Base-by-base conservation (phyloP, 2,113 vertebrate genomes). In the Chloroceryle aenea region DNA sequence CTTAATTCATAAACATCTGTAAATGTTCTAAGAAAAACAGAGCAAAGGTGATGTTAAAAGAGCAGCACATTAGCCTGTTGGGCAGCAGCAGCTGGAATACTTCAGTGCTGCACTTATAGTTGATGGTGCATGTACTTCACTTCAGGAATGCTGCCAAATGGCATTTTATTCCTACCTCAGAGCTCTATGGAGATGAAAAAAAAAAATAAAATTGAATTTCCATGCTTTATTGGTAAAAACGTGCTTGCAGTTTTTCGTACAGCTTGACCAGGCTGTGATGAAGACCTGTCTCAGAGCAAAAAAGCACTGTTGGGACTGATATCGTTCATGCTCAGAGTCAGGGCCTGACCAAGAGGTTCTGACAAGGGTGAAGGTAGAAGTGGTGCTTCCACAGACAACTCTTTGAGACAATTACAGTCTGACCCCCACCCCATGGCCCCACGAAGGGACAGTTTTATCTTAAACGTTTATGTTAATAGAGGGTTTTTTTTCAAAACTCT, bases 91-190 rank as follows among this genome's bases (percentile, higher is more conserved):
- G 80, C 85, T 90, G 29, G 2, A 93, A 75, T 73, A 56, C 59
- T 74, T 95, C 93, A 80, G 34, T 56, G 38, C 75, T 93, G 93
- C 78, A 64, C 23, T 75, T 80, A 3, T 63, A 93, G 94, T 85
- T 88, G 85, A 66, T 72, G 85, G 56, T 36, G 62, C 36, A 3
- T 1, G 40, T 36, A 93, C 61, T 91, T 77, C n/a, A 50, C 42
- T 85, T 80, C 64, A 93, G 93, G 89, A 91, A 92, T 34, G 47
- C 52, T 87, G 87, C 87, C 93, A 94, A 97, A 90, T 86, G 68
- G 50, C n/a, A 85, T 85, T 93, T 97, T 85, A 81, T 63, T 89
- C 72, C 38, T 90, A 58, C 80, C 53, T 96, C 12, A 2, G 61
- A 93, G 79, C 59, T 79, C 40, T 73, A 11, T 68, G 85, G n/a